These are phyloP conservation scores for Cheilosia scutellata DNA, from an alignment of 2,888 invertebrate genomes.

Conservation along the genomic window DNA sequence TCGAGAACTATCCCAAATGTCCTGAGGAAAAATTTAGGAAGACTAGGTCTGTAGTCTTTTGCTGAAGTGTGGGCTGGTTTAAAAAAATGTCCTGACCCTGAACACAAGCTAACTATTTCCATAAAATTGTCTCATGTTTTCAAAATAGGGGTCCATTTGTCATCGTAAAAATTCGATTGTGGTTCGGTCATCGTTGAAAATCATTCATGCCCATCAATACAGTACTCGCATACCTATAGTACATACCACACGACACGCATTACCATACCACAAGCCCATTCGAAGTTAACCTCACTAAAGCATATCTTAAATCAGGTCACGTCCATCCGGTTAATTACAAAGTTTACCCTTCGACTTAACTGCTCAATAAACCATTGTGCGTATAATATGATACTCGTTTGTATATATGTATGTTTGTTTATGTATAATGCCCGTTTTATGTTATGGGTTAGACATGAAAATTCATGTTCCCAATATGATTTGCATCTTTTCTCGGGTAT, in stretches of 20 bases:
- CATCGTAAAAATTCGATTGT: slow-evolving; percentile 22
- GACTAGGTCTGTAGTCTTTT: too few species aligned
- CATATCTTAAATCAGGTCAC: slow-evolving; percentile 64
- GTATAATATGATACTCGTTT: not conserved
- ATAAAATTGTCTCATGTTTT: not conserved
- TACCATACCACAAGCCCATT: not conserved
- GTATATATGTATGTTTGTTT: too few species aligned
- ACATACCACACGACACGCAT: not conserved
- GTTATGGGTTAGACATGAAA: slow-evolving; percentile 54
- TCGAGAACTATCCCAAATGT: too few species aligned
- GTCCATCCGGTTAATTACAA: slow-evolving; percentile 66
- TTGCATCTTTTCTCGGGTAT: slow-evolving; percentile 56
- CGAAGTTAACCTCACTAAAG: slow-evolving; percentile 1
- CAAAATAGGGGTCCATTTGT: slow-evolving; percentile 1
- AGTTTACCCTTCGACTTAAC: slow-evolving; percentile 67
- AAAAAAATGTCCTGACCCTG: too few species aligned
- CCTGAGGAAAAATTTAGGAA: too few species aligned
- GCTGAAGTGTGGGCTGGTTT: too few species aligned
- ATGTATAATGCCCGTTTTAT: not conserved
- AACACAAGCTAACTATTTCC: too few species aligned
- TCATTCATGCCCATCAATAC: slow-evolving; percentile 30
- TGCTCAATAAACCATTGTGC: slow-evolving; percentile 52
- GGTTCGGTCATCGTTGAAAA: slow-evolving; percentile 13
- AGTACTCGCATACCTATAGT: not conserved
- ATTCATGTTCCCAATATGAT: slow-evolving; percentile 64